These are phyloP conservation scores for Stegastes partitus DNA, from an alignment of 2,113 vertebrate genomes.

Conservation along the genomic window DNA sequence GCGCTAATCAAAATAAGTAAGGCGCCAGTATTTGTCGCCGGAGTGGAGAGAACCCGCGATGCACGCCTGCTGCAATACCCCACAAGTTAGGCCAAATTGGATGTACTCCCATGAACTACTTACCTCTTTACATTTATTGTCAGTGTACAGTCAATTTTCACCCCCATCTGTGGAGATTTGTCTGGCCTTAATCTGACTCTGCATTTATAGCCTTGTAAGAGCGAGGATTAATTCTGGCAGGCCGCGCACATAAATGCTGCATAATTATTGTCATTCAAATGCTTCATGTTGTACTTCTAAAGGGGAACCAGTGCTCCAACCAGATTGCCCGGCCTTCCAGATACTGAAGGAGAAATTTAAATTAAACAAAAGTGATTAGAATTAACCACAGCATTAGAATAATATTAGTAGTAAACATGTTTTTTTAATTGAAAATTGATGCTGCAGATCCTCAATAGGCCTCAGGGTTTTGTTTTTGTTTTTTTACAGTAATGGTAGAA, in stretches of 20 bases:
- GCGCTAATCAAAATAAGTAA: slow-evolving; percentile 60
- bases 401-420: not conserved
- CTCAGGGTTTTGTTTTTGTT: not conserved
- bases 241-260: slow-evolving; percentile 54
- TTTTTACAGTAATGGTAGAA: not conserved
- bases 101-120: slow-evolving; percentile 63
- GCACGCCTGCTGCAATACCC: slow-evolving; percentile 11
- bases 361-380: slow-evolving; percentile 26
- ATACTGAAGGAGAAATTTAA: slow-evolving; percentile 31
- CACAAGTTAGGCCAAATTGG: slow-evolving; percentile 48
- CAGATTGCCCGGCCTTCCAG: slow-evolving; percentile 19
- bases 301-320: slow-evolving; percentile 20
- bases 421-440: slow-evolving; percentile 9
- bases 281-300: slow-evolving; percentile 31
- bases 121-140: slow-evolving; percentile 64
- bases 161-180: slow-evolving; percentile 55
- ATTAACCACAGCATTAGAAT: not conserved
- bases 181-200: slow-evolving; percentile 66
- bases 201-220: slow-evolving; percentile 63
- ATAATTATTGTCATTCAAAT: slow-evolving; percentile 71
- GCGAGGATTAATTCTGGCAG: slow-evolving; percentile 65
- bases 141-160: slow-evolving; percentile 59
- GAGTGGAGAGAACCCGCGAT: not conserved
- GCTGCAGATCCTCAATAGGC: not conserved
- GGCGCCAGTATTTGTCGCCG: slow-evolving; percentile 28